These are phyloP conservation scores for Pseudomyrmex cubaensis DNA, from an alignment of 1,140 invertebrate genomes.

Conservation along the genomic window DNA sequence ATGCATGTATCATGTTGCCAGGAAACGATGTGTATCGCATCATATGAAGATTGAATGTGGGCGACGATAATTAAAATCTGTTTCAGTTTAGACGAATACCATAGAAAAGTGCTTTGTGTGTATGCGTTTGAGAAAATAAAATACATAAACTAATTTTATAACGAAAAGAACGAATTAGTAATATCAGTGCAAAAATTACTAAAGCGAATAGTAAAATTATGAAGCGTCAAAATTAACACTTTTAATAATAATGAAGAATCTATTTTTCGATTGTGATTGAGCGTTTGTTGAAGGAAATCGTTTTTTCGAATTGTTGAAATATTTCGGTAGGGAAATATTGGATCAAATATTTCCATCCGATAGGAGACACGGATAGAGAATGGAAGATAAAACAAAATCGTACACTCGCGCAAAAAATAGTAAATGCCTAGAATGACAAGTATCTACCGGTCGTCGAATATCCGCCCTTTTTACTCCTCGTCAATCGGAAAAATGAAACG, in stretches of 20 bases:
- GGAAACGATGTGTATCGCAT: constrained; percentile 25
- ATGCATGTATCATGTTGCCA: constrained; percentile 18
- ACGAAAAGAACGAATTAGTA: neutral
- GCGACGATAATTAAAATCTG: constrained; percentile 31
- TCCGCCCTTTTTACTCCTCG: constrained; percentile 39
- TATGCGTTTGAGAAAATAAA: constrained; percentile 1
- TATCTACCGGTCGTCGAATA: constrained; percentile 33
- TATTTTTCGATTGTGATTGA: neutral
- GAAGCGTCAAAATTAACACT: constrained; percentile 22
- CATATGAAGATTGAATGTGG: constrained; percentile 15
- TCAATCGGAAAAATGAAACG: constrained; percentile 58
- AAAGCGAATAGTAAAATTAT: constrained; percentile 2
- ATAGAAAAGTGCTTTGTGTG: neutral
- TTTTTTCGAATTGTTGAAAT: constrained; percentile 23
- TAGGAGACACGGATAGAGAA: neutral
- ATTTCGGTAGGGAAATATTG: constrained; percentile 33
- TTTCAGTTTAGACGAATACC: neutral
- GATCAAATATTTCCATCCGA: constrained; percentile 41
- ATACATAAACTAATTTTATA: neutral
- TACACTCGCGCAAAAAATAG: constrained; percentile 28
- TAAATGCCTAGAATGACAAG: constrained; percentile 51
- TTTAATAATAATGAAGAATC: constrained; percentile 9
- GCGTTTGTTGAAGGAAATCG: neutral
- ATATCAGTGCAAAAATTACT: neutral
- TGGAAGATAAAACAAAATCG: constrained; percentile 29